A percentile compares a stretch with the other conserved stretches of the same genome.
These are phyloP conservation scores for Drosophila neotestacea DNA, from an alignment of 2,888 invertebrate species.

Conservation along the genomic window DNA sequence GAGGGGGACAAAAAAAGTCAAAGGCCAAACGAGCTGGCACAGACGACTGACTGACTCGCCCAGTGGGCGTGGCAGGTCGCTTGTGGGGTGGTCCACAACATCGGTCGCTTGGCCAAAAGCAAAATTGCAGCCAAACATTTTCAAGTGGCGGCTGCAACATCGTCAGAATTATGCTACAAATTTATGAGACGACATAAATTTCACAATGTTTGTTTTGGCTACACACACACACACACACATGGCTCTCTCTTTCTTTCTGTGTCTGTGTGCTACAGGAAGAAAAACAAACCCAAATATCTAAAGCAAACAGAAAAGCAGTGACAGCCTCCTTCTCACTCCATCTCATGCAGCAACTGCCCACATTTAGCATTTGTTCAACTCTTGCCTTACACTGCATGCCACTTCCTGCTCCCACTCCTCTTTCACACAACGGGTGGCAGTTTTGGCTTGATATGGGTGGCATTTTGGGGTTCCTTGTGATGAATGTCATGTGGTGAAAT, in stretches of 20 bases:
- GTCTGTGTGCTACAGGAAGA: conserved; percentile 36
- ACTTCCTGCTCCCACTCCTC: neutral
- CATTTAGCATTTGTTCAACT: conserved; percentile 22
- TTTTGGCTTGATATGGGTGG: conserved; percentile 30
- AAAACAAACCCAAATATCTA: conserved; percentile 76
- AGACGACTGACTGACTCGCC: conserved; percentile 43
- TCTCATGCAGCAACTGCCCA: conserved; percentile 17
- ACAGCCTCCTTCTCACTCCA: conserved; percentile 38
- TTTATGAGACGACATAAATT: conserved; percentile 81
- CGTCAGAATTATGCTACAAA: conserved; percentile 80
- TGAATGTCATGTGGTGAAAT: conserved; percentile 82
- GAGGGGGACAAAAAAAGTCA: conserved; percentile 44
- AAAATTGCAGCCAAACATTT: conserved; percentile 80
- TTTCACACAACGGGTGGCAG: conserved; percentile 42
- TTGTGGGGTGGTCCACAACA: conserved; percentile 4
- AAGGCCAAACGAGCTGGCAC: conserved; percentile 67
- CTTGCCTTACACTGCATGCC: neutral
- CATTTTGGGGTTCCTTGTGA: conserved; percentile 56
- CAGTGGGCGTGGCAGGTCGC: conserved; percentile 23
- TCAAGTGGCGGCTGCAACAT: conserved; percentile 76
- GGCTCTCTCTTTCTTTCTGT: conserved; percentile 16
- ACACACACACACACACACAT: conserved; percentile 46
- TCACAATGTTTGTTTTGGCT: conserved; percentile 80
- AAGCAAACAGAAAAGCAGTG: conserved; percentile 60
- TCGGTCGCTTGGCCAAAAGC: conserved; percentile 54